These are phyloP conservation scores for Tenodera sinensis DNA, from an alignment of 2,888 invertebrate genomes.

Conservation along the genomic window DNA sequence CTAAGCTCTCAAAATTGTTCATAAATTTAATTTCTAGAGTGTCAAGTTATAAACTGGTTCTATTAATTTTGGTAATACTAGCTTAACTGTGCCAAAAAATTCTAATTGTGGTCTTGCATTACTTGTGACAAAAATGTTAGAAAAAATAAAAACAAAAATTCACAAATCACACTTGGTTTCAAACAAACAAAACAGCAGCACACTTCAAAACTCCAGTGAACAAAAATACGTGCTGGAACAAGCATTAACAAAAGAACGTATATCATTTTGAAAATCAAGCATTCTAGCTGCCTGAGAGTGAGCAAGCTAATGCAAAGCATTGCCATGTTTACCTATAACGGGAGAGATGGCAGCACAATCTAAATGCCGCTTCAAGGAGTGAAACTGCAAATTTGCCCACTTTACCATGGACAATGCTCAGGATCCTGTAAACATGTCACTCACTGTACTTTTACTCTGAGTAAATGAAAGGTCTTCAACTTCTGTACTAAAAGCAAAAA, in stretches of 20 bases:
- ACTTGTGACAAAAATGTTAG: background rate
- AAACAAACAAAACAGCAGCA: background rate
- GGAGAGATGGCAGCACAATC: constrained; percentile 64
- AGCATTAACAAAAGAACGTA: background rate
- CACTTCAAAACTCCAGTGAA: background rate
- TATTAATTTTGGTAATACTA: background rate
- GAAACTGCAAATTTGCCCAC: constrained; percentile 66
- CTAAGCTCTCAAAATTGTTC: no score
- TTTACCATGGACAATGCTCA: constrained; percentile 45
- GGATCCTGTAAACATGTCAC: constrained; percentile 24
- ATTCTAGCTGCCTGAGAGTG: background rate
- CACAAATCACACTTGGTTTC: background rate
- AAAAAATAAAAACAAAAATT: background rate
- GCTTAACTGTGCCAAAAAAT: background rate
- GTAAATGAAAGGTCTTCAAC: no score
- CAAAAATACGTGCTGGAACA: constrained; percentile 1
- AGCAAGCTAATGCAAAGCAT: background rate
- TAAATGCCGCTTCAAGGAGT: constrained; percentile 66
- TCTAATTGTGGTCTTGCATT: background rate
- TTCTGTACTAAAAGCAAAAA: no score
- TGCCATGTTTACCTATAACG: constrained; percentile 57
- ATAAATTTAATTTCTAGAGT: no score
- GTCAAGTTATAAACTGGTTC: no score
- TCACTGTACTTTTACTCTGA: background rate
- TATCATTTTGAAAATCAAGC: constrained; percentile 3